These are phyloP conservation scores for Ditula angustiorana DNA, from an alignment of 2,888 invertebrate species.

Conservation along the genomic window DNA sequence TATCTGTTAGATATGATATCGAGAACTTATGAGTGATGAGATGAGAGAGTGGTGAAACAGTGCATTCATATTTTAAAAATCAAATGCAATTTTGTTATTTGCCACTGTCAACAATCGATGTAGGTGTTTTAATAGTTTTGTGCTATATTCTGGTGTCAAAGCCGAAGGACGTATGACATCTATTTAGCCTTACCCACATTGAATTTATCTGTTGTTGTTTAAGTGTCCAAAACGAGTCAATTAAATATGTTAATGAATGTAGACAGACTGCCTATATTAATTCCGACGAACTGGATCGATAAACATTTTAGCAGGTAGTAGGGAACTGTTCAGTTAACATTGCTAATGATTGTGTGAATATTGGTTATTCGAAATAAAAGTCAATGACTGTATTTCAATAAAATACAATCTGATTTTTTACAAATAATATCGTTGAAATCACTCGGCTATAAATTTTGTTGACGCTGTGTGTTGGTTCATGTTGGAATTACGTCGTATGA, in stretches of 20 bases:
- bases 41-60: too few species aligned
- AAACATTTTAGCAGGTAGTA: too few species aligned
- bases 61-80: too few species aligned
- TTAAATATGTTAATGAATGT: neutral
- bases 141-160: too few species aligned
- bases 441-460: conserved; percentile 31
- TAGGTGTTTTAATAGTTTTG: too few species aligned
- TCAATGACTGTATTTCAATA: conserved; percentile 2
- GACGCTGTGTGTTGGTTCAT: conserved; percentile 14
- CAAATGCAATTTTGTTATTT: too few species aligned
- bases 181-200: neutral
- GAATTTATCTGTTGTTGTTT: neutral
- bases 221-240: neutral
- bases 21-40: too few species aligned
- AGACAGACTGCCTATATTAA: neutral
- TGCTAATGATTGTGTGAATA: neutral
- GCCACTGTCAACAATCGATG: too few species aligned
- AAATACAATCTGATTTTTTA: conserved; percentile 16
- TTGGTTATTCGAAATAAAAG: neutral
- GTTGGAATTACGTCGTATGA: conserved; percentile 25
- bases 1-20: too few species aligned
- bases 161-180: too few species aligned
- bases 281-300: neutral
- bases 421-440: conserved; percentile 25
- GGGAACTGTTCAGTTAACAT: neutral